A percentile compares a stretch with the other conserved stretches of the same genome.
These are phyloP conservation scores for Amazona guildingii DNA, from an alignment of 2,113 vertebrate genomes.

Conservation along the genomic window DNA sequence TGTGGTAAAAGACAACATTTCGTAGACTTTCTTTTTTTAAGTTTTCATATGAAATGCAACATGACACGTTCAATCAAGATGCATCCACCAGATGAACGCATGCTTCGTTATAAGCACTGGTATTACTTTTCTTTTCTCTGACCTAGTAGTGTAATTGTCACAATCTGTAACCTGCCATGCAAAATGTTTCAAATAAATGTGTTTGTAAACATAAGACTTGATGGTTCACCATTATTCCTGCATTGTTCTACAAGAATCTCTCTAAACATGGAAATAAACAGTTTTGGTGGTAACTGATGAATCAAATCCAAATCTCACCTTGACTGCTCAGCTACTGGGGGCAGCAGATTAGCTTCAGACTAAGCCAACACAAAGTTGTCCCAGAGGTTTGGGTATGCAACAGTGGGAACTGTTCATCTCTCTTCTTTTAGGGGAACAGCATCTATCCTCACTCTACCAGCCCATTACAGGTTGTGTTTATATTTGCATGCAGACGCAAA, in stretches of 20 bases:
- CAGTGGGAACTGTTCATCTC: not conserved
- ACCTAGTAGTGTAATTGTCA: not conserved
- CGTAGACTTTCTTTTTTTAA: not conserved
- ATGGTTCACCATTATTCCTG: not conserved
- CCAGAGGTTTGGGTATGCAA: not conserved
- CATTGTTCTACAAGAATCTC: not conserved
- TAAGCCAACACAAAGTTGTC: not conserved
- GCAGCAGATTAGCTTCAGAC: not conserved
- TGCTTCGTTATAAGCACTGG: not conserved
- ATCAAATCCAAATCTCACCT: not conserved
- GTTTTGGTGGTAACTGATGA: not conserved
- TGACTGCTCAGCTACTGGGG: not conserved
- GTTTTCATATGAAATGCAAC: not conserved
- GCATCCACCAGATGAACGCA: not conserved
- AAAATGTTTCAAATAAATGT: constrained; percentile 12
- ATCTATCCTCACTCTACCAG: not conserved
- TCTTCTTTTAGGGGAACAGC: not conserved
- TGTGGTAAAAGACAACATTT: not conserved
- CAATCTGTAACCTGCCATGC: not conserved
- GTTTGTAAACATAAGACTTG: not conserved
- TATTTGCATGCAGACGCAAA: not conserved
- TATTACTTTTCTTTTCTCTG: not conserved
- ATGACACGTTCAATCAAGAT: not conserved
- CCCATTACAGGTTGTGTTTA: not conserved
- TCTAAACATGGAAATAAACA: not conserved